Conservation (phyloP, 1,140 invertebrate genomes). For the Drosophila seguyi region DNA sequence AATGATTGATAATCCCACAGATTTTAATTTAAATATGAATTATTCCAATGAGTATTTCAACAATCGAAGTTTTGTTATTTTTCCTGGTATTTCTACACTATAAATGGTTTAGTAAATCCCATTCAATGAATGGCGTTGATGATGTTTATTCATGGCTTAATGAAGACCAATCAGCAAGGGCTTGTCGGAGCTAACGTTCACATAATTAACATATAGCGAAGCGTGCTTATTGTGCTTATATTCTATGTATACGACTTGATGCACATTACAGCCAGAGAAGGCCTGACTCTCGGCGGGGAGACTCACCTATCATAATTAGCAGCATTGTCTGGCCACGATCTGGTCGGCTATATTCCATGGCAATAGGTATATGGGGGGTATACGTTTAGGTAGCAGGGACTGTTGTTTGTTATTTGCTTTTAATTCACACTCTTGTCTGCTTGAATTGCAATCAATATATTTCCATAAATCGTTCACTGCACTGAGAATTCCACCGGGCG, state of each 20-base stretch:
- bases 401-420: slow-evolving; percentile 54
- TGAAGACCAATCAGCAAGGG: slow-evolving; percentile 30
- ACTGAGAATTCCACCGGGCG: slow-evolving; percentile 47
- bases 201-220: slow-evolving; percentile 46
- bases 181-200: slow-evolving; percentile 23
- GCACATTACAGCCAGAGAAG: slow-evolving; percentile 21
- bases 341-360: slow-evolving; percentile 17
- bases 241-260: background rate
- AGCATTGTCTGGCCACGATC: slow-evolving; percentile 45
- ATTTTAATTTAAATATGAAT: background rate
- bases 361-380: background rate
- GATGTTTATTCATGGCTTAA: slow-evolving; percentile 18
- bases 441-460: slow-evolving; percentile 51
- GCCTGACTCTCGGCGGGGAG: slow-evolving; percentile 13
- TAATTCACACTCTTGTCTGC: slow-evolving; percentile 55
- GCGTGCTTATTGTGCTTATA: slow-evolving; percentile 7
- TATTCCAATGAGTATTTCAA: background rate
- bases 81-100: slow-evolving; percentile 7
- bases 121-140: slow-evolving; percentile 15
- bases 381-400: slow-evolving; percentile 16
- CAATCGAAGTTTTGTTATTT: slow-evolving; percentile 2
- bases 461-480: slow-evolving; percentile 66
- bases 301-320: slow-evolving; percentile 63
- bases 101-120: background rate
- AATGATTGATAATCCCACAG: slow-evolving; percentile 9